phyloP scores from a whole-genome alignment of 2,113 vertebrate species.

The Austrofundulus limnaeus region DNA sequence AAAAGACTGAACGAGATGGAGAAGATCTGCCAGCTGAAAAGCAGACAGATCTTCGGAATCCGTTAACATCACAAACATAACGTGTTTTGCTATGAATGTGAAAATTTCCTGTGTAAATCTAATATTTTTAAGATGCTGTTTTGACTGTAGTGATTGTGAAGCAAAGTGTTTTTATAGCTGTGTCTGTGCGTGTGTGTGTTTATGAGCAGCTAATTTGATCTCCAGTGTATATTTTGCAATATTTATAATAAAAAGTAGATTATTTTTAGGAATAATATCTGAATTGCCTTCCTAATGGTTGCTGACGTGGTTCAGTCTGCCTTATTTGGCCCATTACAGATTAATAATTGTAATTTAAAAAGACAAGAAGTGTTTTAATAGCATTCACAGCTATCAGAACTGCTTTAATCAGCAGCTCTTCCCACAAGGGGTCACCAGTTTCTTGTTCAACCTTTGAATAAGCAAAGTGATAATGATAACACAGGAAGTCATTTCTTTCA shows the following conservation, averaged over 20 bases:
- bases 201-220: constrained; percentile 15
- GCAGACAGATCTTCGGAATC: constrained; percentile 88
- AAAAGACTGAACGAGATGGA: constrained; percentile 83
- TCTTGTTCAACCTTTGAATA: constrained; percentile 7
- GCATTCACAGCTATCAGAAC: too few species aligned
- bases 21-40: constrained; percentile 82
- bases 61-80: constrained; percentile 74
- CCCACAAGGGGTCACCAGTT: constrained; percentile 64
- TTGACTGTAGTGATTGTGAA: neutral
- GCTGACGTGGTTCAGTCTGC: neutral
- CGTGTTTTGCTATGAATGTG: too few species aligned
- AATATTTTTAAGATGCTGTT: too few species aligned
- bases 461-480: neutral
- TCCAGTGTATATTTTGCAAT: constrained; percentile 9
- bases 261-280: neutral
- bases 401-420: constrained; percentile 3
- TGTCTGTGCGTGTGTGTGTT: constrained; percentile 8
- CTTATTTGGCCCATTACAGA: neutral
- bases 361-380: too few species aligned
- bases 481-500: neutral
- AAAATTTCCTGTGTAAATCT: too few species aligned
- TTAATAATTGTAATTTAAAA: neutral
- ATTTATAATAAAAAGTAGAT: neutral
- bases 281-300: neutral
- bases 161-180: constrained; percentile 1